Percentiles rank a stretch among this genome's conserved stretches.
These are phyloP conservation scores for Apodemus sylvaticus DNA, from an alignment of 2,113 vertebrate species.

Conservation along the genomic window DNA sequence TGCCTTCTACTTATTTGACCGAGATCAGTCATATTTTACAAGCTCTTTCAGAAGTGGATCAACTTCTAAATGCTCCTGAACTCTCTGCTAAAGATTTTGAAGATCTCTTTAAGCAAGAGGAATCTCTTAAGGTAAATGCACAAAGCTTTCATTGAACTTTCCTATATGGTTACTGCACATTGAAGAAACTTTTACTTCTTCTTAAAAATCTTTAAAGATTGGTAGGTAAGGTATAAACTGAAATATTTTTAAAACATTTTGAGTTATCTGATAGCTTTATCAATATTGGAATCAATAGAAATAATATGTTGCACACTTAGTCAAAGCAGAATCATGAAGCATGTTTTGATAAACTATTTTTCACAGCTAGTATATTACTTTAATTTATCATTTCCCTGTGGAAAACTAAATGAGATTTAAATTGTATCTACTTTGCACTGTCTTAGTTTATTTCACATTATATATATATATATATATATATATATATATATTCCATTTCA, in stretches of 20 bases:
- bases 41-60: constrained; percentile 92
- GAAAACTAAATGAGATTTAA: background rate
- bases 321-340: background rate
- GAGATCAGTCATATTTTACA: constrained; percentile 92
- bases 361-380: background rate
- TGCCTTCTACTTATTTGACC: constrained; percentile 91
- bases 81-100: constrained; percentile 92
- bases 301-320: background rate
- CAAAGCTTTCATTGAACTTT: constrained; percentile 43
- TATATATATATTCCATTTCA: background rate
- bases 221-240: background rate
- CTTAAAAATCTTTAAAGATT: background rate
- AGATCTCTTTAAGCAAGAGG: constrained; percentile 93
- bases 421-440: background rate
- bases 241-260: background rate
- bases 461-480: background rate
- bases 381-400: background rate
- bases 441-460: background rate
- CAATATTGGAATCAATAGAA: background rate
- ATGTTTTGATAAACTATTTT: background rate
- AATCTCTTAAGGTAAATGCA: constrained; percentile 93
- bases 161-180: background rate
- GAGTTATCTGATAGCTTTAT: background rate
- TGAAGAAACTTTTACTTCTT: constrained; percentile 5
- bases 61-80: constrained; percentile 92